Base-by-base conservation (phyloP, 2,113 vertebrate species). In the Platysteira castanea region DNA sequence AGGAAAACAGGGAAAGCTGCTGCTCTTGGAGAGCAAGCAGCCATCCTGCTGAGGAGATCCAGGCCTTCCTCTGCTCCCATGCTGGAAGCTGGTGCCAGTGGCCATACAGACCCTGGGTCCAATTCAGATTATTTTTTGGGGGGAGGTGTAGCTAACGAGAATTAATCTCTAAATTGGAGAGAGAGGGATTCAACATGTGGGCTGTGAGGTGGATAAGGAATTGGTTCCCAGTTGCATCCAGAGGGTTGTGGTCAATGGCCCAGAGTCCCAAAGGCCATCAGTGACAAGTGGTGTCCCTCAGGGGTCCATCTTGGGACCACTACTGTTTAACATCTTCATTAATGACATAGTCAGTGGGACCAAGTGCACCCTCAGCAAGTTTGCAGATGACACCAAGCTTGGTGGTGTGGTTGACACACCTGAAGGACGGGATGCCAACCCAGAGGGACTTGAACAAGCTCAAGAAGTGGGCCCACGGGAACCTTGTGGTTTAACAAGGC, bases 221-320 rank as follows among this genome's bases (percentile, higher is more conserved):
- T 12, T 41, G 7, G 26, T 42, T 35, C 21, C 14, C 31, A 37
- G 42, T 50, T 3, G 2, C 30, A 79, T 49, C 20, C 49, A 71
- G 24, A 54, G 20, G 13, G 30, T 15, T 59, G 8, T 50, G 44
- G 20, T 47, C 24, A 61, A n/a, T 5, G 20, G 30, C 26, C 11
- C 16, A 35, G 49, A 41, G 30, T 35, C n/a, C 24, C 56, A 87
- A 24, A 47, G 57, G 16, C n/a, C n/a, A 63, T 30, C 24, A n/a
- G 24, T 3, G 8, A 80, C 17, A 73, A 73, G 26, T 37, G 50
- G 18, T 28, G 12, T 23, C 10, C 50, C 44, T 50, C 23, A 57
- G 31, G 44, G 10, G 27, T 28, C 15, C 0, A 0, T 16, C 52
- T 0, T 33, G 37, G 10, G 52, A 37, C 33, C 33, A 44, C 5